A percentile compares a stretch with the other conserved stretches of the same genome.
These are phyloP conservation scores for Puffinus mauretanicus DNA, from an alignment of 2,113 vertebrate genomes.

Conservation along the genomic window DNA sequence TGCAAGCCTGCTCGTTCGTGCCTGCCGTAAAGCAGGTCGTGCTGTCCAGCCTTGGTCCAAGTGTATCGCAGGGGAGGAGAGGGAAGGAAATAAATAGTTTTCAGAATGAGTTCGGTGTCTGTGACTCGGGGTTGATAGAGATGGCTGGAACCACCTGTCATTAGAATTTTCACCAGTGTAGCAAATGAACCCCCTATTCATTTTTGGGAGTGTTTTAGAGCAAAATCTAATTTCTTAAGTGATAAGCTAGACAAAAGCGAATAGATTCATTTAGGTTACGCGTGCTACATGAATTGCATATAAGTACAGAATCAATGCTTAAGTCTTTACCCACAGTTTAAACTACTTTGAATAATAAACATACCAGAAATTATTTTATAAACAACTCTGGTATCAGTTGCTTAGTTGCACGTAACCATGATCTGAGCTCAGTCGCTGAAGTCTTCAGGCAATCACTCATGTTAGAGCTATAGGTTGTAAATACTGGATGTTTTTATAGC, in stretches of 20 bases:
- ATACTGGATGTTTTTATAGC: neutral
- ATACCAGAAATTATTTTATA: neutral
- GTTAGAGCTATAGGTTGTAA: neutral
- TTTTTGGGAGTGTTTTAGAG: neutral
- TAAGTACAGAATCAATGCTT: neutral
- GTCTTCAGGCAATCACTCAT: neutral
- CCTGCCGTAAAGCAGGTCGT: neutral
- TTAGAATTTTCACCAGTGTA: neutral
- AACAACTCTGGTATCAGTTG: neutral
- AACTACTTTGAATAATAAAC: neutral
- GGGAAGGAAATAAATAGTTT: neutral
- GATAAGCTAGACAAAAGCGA: neutral
- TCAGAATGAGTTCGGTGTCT: neutral
- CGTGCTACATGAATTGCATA: neutral
- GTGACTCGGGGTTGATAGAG: neutral
- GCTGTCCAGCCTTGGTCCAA: neutral
- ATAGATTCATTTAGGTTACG: neutral
- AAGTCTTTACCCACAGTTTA: neutral
- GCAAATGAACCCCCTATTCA: neutral
- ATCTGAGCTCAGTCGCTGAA: neutral
- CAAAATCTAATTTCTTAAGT: neutral
- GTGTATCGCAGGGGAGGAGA: neutral
- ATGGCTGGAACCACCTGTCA: neutral
- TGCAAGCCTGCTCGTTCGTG: rapidly evolving
- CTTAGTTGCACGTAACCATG: neutral